Percentiles rank a stretch among this genome's conserved stretches.
Evolutionary conservation across 2,888 invertebrate species (phyloP).

Genomic region (Phytoseiulus persimilis): DNA sequence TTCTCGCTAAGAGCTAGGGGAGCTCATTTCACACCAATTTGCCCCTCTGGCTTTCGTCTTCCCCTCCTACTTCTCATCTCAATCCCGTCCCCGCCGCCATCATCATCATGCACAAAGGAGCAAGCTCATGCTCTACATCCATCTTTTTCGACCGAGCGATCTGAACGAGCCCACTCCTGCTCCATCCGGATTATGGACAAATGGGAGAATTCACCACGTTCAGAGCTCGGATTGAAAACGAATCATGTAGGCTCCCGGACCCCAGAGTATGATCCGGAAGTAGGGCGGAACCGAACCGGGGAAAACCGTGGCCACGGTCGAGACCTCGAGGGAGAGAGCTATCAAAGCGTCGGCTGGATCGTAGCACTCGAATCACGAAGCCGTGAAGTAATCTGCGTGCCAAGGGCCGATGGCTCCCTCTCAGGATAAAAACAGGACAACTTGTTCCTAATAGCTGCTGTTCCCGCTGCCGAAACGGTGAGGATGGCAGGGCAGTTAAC

Average conservation of each 20-base stretch:
- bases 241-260: too few relatives aligned
- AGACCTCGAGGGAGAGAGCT: too few relatives aligned
- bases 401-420: not conserved
- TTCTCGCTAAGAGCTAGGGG: conserved; percentile 8
- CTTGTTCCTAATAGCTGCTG: not conserved
- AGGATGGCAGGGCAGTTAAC: not conserved
- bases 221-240: not conserved
- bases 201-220: not conserved
- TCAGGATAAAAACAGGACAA: not conserved
- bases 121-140: not conserved
- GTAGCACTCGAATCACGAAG: too few relatives aligned
- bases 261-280: too few relatives aligned
- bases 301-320: too few relatives aligned
- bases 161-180: not conserved
- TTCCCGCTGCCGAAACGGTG: not conserved
- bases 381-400: not conserved
- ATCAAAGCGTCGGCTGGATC: too few relatives aligned
- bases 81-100: not conserved
- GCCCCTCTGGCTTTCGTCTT: not conserved
- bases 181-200: not conserved
- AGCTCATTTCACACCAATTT: conserved; percentile 37
- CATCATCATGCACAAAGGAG: not conserved
- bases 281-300: too few relatives aligned
- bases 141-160: not conserved
- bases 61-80: not conserved